Base-by-base conservation (phyloP, 2,888 invertebrate species). In the Thymelicus sylvestris region DNA sequence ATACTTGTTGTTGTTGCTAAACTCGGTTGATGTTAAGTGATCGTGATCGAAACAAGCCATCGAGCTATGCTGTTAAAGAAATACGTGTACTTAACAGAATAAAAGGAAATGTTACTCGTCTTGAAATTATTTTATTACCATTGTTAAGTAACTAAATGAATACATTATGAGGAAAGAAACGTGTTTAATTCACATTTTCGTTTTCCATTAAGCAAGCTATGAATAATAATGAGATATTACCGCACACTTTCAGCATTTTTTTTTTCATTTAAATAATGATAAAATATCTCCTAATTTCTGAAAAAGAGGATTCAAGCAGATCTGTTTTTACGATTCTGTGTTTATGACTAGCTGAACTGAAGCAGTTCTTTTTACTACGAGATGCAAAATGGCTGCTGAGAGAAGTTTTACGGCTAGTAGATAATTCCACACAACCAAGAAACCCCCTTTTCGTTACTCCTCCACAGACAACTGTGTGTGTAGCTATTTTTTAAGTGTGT, bases 171-270 rank as follows among this genome's bases (percentile, higher is more conserved):
- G 6, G 10, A 6, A 12, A 55, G 10, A 24, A 12, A 24, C 10
- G 24, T 55, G 52, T 52, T 52, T 52, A 52, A 52, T 52, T 52
- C 52, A 3, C 52, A 52, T 24, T 55, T 55, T 55, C 55, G 19
- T 3, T 55, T 55, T 2, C 8, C 24, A 24, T 55, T 55, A 55
- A 55, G 19, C 1, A 55, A 10, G 24, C 55, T 55, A 55, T 55
- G 55, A 55, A 55, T 55, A 55, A 55, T n/a, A 55, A 55, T 55
- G 55, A 55, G 55, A 52, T 52, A 55, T 24, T 24, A 55, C 19
- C 55, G 19, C 55, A 19, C 12, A 55, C 8, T 55, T 24, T 24
- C 24, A 31, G 8, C 55, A 55, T 55, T 55, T 55, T 55, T 8
- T 55, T 3, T n/a, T 19, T 19, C 31, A 48, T 31, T 31, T 38